Evolutionary conservation across 2,888 invertebrate species (phyloP).

Genomic region (Serrognathus titanus): DNA sequence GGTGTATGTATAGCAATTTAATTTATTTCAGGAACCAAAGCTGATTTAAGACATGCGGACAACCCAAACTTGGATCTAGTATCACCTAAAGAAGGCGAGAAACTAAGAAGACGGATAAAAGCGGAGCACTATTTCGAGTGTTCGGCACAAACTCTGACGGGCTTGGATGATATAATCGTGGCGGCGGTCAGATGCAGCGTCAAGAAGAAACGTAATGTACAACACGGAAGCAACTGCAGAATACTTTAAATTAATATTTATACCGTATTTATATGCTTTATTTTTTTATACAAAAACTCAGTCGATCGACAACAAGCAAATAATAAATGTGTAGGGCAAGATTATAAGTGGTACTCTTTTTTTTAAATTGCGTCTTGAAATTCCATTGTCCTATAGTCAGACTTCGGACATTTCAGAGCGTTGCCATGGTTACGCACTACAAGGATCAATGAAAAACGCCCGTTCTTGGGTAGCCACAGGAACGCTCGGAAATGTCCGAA

Average conservation of each 20-base stretch:
- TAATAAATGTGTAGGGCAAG: not conserved
- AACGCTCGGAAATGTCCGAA: no score
- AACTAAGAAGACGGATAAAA: slow-evolving; percentile 60
- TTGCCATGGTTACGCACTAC: no score
- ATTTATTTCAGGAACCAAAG: slow-evolving; percentile 68
- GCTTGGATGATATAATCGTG: slow-evolving; percentile 42
- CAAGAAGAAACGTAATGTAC: slow-evolving; percentile 27
- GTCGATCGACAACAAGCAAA: not conserved
- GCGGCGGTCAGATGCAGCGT: slow-evolving; percentile 40
- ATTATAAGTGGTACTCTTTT: not conserved
- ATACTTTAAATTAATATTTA: slow-evolving; percentile 6
- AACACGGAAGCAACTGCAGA: slow-evolving; percentile 9
- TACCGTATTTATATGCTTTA: not conserved
- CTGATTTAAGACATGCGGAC: slow-evolving; percentile 62
- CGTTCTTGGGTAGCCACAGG: no score
- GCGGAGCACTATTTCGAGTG: slow-evolving; percentile 45
- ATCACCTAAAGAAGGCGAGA: slow-evolving; percentile 71
- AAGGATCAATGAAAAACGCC: no score
- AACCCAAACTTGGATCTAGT: slow-evolving; percentile 57
- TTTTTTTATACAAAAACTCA: slow-evolving; percentile 1
- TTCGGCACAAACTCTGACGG: slow-evolving; percentile 41
- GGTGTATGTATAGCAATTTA: not conserved
- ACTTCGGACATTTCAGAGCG: no score
- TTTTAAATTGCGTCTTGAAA: not conserved
- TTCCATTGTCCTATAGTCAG: no score